Percentiles rank a stretch among this genome's conserved stretches.
Conservation (phyloP, 2,888 invertebrate genomes). For the Kuschelorhynchus macadamiae region DNA sequence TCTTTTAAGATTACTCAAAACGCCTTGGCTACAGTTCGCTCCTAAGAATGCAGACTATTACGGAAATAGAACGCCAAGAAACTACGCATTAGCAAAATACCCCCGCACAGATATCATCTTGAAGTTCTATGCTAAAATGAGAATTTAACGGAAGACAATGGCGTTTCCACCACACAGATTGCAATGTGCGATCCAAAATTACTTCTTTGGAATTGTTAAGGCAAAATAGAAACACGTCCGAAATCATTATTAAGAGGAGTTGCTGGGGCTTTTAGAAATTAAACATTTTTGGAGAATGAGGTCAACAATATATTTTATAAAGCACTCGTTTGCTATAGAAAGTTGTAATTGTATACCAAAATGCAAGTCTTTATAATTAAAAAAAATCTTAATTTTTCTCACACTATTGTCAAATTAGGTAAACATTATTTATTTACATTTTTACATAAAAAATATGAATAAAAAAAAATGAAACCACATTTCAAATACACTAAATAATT, state of each 20-base stretch:
- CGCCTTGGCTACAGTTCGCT: neutral
- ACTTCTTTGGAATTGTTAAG: conserved; percentile 18
- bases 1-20: conserved; percentile 1
- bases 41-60: conserved; percentile 3
- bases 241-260: conserved; percentile 8
- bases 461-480: too few species aligned
- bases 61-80: conserved; percentile 12
- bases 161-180: conserved; percentile 15
- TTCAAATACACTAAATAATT: too few species aligned
- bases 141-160: conserved; percentile 24
- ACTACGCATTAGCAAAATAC: conserved; percentile 11
- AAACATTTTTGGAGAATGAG: too few species aligned
- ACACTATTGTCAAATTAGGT: too few species aligned
- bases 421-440: too few species aligned
- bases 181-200: conserved; percentile 17
- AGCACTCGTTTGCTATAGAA: too few species aligned
- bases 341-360: too few species aligned
- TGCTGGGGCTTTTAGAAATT: too few species aligned
- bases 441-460: too few species aligned
- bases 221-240: conserved; percentile 23
- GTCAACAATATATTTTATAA: too few species aligned
- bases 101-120: conserved; percentile 21
- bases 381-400: too few species aligned
- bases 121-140: conserved; percentile 20
- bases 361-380: too few species aligned